Conservation (phyloP, 2,797 vertebrate species). For the Cyclopterus lumpus region DNA sequence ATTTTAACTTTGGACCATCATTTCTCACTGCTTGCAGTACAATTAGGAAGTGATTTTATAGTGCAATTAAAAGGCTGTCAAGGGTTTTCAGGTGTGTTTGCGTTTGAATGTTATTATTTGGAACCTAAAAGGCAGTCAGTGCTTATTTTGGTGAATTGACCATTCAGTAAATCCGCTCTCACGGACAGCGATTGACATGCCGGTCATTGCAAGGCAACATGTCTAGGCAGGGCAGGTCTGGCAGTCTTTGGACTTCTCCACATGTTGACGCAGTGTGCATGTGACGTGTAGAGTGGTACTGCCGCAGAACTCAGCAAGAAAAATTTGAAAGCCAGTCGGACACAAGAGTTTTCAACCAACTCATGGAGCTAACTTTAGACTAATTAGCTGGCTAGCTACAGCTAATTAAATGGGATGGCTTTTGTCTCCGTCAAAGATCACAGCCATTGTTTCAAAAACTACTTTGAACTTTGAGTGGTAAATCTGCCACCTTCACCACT, state of each 20-base stretch:
- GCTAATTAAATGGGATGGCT: background rate
- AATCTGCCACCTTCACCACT: background rate
- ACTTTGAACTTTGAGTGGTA: background rate
- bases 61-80: constrained; percentile 67
- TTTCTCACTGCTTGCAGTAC: constrained; percentile 28
- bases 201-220: background rate
- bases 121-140: constrained; percentile 33
- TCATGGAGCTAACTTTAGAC: background rate
- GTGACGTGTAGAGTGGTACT: background rate
- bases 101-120: constrained; percentile 48
- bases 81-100: constrained; percentile 46
- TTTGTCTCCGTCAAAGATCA: too few species aligned
- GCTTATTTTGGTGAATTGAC: constrained; percentile 34
- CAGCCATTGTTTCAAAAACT: background rate
- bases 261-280: background rate
- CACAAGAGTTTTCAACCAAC: too few species aligned
- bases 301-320: background rate
- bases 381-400: background rate
- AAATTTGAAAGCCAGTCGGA: background rate
- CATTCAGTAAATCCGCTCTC: background rate
- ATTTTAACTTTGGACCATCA: constrained; percentile 42
- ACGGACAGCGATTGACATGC: background rate
- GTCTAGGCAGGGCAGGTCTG: background rate
- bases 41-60: constrained; percentile 53
- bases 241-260: constrained; percentile 1